These are phyloP conservation scores for Kryptolebias ocellatus DNA, from an alignment of 2,797 vertebrate species.

Conservation along the genomic window DNA sequence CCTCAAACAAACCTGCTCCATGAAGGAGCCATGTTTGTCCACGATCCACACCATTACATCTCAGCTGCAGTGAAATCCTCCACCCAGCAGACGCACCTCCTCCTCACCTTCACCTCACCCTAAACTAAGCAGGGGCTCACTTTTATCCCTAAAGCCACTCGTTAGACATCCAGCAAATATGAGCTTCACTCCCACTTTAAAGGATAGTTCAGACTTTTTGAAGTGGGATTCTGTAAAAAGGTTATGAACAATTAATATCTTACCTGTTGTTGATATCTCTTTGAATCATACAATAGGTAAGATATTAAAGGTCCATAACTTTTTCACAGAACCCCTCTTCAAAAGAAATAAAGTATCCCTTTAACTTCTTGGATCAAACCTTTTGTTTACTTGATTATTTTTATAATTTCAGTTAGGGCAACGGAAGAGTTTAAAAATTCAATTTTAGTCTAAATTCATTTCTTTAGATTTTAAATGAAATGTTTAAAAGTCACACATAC, in stretches of 20 bases:
- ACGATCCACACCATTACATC: slow-evolving; percentile 62
- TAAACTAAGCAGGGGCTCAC: slow-evolving; percentile 26
- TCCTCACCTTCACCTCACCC: slow-evolving; percentile 43
- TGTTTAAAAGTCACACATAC: not conserved
- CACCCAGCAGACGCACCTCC: slow-evolving; percentile 14
- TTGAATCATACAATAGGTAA: too few species aligned
- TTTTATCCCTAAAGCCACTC: slow-evolving; percentile 35
- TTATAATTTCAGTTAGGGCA: too few species aligned
- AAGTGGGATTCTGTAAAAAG: not conserved
- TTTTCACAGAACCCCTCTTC: too few species aligned
- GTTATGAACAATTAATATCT: not conserved
- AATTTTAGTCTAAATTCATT: not conserved
- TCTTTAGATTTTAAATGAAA: not conserved
- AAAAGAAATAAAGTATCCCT: too few species aligned
- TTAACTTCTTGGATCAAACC: too few species aligned
- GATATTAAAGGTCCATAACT: too few species aligned
- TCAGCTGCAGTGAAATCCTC: slow-evolving; percentile 42
- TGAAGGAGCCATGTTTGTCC: slow-evolving; percentile 58
- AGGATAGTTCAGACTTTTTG: not conserved
- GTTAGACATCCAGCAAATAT: slow-evolving; percentile 14
- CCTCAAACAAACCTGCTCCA: slow-evolving; percentile 47
- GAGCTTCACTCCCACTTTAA: not conserved
- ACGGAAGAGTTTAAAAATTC: too few species aligned
- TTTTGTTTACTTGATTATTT: too few species aligned
- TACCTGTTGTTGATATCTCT: too few species aligned